Base-by-base conservation (phyloP, 2,888 invertebrate genomes). In the Caenorhabditis angaria region DNA sequence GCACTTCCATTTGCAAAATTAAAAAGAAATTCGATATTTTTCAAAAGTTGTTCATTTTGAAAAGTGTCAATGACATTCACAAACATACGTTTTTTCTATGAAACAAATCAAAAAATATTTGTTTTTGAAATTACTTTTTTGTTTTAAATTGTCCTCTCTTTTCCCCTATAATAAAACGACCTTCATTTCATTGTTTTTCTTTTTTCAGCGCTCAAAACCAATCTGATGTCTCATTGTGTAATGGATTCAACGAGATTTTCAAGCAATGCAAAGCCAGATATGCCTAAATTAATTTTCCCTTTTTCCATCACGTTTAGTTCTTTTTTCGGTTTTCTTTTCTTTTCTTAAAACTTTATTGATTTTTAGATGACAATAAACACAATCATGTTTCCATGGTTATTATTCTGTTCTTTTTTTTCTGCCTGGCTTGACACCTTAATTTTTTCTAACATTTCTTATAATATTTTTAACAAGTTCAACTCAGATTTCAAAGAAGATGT, bases 161-260 rank as follows among this genome's bases (percentile, higher is more conserved):
- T 41, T 41, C 18, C 41, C 41, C 25, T 1, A n/a, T n/a, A n/a
- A n/a, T n/a, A n/a, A n/a, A n/a, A n/a, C n/a, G n/a, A n/a, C n/a
- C 14, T 14, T 41, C 53, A 47, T 60, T 53, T 51, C 8, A 20
- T 3, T 25, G 3, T 51, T 51, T 41, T 41, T n/a, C n/a, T 24
- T 20, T n/a, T 82, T 83, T 57, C 77, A 84, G 85, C 81, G 74
- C 83, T 27, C 84, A 87, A 62, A 71, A 70, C 35, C 82, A 85
- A 66, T 68, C 92, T 12, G 97, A 99, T 89, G 90, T 99, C 61
- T 91, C 93, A 0, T 91, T 97, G 22, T 99, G 99, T 88, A 93
- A 95, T 88, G 97, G 97, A 70, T 99, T 97, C 90, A 97, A 96
- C 88, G 96, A 99, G 89, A 96, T 96, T 64, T 91, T 99, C 71